Conservation (phyloP, 1,140 invertebrate genomes). For the Drosophila mayri region DNA sequence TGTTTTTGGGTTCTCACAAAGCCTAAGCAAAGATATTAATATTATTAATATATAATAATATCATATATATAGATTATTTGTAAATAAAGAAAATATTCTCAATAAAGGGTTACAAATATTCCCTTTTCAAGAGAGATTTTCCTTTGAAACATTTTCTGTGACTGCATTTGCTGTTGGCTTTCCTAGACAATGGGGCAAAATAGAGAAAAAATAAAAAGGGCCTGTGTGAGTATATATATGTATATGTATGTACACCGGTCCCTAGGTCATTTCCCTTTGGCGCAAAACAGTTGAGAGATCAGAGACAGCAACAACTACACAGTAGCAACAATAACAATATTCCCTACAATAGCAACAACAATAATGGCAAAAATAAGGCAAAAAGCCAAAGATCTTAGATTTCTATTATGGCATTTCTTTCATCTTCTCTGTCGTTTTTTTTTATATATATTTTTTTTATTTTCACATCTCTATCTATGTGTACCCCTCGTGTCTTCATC, state of each 20-base stretch:
- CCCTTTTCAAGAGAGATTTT: not conserved
- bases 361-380: conserved; percentile 12
- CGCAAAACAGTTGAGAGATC: conserved; percentile 45
- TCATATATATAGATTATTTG: not conserved
- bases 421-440: conserved; percentile 17
- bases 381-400: conserved; percentile 47
- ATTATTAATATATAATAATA: too few species aligned
- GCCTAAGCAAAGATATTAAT: too few species aligned
- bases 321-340: not conserved
- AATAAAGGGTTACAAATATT: not conserved
- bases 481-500: conserved; percentile 14
- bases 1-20: too few species aligned
- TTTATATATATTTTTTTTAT: not conserved
- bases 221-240: not conserved
- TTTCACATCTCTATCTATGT: conserved; percentile 10
- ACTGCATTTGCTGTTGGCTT: conserved; percentile 1
- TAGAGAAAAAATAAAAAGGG: conserved; percentile 23
- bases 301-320: conserved; percentile 5
- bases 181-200: conserved; percentile 13
- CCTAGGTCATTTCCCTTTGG: conserved; percentile 44
- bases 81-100: not conserved
- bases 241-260: conserved; percentile 18
- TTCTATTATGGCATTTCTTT: conserved; percentile 62
- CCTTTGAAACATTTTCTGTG: not conserved
- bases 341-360: not conserved